Evolutionary conservation across 2,113 vertebrate species (phyloP), one percentile per base, ranked within the genome.

Genomic region (Python bivittatus): DNA sequence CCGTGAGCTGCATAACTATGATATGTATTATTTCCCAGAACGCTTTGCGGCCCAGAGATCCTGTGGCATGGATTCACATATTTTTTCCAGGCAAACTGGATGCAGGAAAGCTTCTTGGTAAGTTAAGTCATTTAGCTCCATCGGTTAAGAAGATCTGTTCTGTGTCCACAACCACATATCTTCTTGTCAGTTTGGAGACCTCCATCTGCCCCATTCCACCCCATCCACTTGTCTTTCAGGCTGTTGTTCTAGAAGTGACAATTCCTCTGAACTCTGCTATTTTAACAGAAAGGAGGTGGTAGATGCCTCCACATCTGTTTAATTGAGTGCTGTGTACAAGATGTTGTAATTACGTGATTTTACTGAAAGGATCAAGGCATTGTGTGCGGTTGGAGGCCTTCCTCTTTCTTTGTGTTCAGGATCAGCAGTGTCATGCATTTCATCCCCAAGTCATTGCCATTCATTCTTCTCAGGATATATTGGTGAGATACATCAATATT

Each of bases 241-340:
- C 22, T 90, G 33, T 64, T 0, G 0, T 2, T 4, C 56, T 48
- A n/a, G 17, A 52, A 60, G 33, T 10, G 12, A 29, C 91, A 79
- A 92, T 86, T 90, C 1, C 72, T 79, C 13, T 2, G 33, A 44
- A 25, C 1, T 72, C 90, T 10, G 29, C 8, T 0, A 84, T 60
- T 91, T 17, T 88, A 79, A 88, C 38, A 58, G n/a, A 87, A 87
- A 7, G 53, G 53, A 27, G 17, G n/a, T 79, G 94, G 68, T 58
- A 15, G 11, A n/a, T 27, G n/a, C 0, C 17, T 4, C 0, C 1
- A 8, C 0, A 56, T 1, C 91, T 84, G 64, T 33, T 85, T 29
- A 90, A 29, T 79, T 92, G n/a, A 79, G 88, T n/a, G 5, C 44
- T 13, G 8, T 42, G 42, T 38, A 8, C 22, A 72, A 87, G 86